These are phyloP conservation scores for Agelastica alni DNA, from an alignment of 2,888 invertebrate genomes.

Conservation along the genomic window DNA sequence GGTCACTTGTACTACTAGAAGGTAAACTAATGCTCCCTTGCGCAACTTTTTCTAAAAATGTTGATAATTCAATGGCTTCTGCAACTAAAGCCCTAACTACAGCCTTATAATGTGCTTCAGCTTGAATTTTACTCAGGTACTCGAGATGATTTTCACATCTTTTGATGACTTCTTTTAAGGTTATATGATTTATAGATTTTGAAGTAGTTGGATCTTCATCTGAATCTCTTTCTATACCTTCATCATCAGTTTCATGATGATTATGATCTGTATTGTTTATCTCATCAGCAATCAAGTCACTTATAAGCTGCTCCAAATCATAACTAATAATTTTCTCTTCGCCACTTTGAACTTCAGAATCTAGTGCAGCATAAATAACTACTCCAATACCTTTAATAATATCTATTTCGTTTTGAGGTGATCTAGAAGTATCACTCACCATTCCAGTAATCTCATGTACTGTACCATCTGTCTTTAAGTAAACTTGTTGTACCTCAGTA, in stretches of 20 bases:
- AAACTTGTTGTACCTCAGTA: conserved; percentile 66
- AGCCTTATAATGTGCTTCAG: conserved; percentile 84
- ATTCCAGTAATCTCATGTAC: conserved; percentile 70
- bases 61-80: conserved; percentile 87
- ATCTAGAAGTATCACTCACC: conserved; percentile 43
- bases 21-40: conserved; percentile 69
- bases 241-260: conserved; percentile 74
- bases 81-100: conserved; percentile 91
- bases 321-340: conserved; percentile 87
- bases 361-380: conserved; percentile 86
- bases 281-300: conserved; percentile 74
- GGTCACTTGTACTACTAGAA: conserved; percentile 68
- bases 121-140: conserved; percentile 60
- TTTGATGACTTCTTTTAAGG: conserved; percentile 43
- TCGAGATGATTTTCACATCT: conserved; percentile 47
- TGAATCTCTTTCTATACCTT: conserved; percentile 88
- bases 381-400: conserved; percentile 66
- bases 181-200: conserved; percentile 45
- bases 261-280: conserved; percentile 41
- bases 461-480: conserved; percentile 79
- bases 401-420: conserved; percentile 47
- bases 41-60: conserved; percentile 85
- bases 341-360: conserved; percentile 82
- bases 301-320: conserved; percentile 84
- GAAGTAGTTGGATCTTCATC: conserved; percentile 61